Base-by-base conservation (phyloP, 2,888 invertebrate species). In the Scaptomyza tumidula region DNA sequence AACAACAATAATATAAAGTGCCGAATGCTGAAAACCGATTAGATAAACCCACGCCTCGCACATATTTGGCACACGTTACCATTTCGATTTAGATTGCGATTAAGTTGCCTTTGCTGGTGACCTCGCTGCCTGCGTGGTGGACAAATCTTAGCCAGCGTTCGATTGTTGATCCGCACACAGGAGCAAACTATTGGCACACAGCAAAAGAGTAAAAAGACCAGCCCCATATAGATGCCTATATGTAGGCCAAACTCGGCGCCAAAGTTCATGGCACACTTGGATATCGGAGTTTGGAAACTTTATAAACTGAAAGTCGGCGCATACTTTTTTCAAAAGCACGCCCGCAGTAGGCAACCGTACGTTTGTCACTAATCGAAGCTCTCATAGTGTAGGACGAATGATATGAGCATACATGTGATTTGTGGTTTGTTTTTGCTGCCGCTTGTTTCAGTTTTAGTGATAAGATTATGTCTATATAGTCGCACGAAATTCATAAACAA, bases 161-260 rank as follows among this genome's bases (percentile, higher is more conserved):
- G 72, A 57, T 60, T 88, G 59, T 80, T 75, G 24, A 89, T 50
- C 39, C 86, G 89, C 43, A 88, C 78, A 70, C 61, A 77, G 43
- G 75, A 89, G 60, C 90, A 89, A n/a, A 86, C n/a, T 5, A 87
- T 19, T 2, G 89, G 88, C 29, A 89, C 29, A 0, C 79, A 41
- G 50, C 76, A 74, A 35, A 89, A 86, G 9, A 84, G 35, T 7
- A 89, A n/a, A 0, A 82, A 13, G 5, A 78, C 59, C 31, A 78
- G 11, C 7, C 61, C 55, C 49, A 88, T 11, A 45, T 75, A 78
- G 41, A 89, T 50, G 49, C 56, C 74, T 11, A 86, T 19, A 37
- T 79, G 62, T 0, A 85, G 48, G 13, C 61, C 76, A 35, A 67
- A 70, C 5, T 65, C 71, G 9, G 46, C 35, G 11, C 19, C 67